phyloP scores from a whole-genome alignment of 2,113 vertebrate genomes.

The western clawed frog (Xenopus tropicalis) region DNA sequence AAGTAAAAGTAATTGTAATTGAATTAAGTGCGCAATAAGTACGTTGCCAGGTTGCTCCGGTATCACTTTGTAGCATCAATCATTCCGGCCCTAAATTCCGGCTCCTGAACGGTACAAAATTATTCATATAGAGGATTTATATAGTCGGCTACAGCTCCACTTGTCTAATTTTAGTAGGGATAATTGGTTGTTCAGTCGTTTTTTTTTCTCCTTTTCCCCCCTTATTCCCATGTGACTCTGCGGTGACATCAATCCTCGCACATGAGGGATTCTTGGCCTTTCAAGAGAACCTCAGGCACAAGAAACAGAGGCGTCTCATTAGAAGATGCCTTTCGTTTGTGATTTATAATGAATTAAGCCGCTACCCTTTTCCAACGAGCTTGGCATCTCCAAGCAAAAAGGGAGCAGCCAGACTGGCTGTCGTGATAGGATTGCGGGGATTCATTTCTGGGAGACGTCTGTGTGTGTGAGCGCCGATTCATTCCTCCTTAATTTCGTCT shows the following conservation, averaged over 20 bases:
- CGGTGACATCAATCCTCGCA: conserved; percentile 22
- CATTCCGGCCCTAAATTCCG: background rate
- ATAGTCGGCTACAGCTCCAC: conserved; percentile 4
- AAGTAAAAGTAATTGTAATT: too few relatives aligned
- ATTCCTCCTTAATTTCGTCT: conserved; percentile 8
- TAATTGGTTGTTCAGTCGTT: conserved; percentile 8
- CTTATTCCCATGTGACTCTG: conserved; percentile 7
- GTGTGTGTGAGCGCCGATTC: background rate
- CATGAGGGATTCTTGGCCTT: conserved; percentile 10
- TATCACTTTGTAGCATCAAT: background rate
- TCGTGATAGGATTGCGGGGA: background rate
- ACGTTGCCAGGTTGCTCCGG: too few relatives aligned
- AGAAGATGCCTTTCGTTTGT: conserved; percentile 9
- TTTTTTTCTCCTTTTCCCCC: background rate
- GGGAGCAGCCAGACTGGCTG: background rate
- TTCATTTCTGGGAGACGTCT: background rate
- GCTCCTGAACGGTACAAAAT: background rate
- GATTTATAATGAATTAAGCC: conserved; percentile 21
- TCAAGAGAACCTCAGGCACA: conserved; percentile 8
- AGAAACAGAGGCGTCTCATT: conserved; percentile 22
- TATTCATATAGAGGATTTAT: conserved; percentile 19
- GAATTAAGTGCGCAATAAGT: too few relatives aligned
- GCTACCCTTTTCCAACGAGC: background rate
- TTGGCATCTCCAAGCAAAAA: background rate
- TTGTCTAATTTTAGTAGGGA: conserved; percentile 23